These are phyloP conservation scores for Ptychobarbus kaznakovi DNA, from an alignment of 2,797 vertebrate species.

Conservation along the genomic window DNA sequence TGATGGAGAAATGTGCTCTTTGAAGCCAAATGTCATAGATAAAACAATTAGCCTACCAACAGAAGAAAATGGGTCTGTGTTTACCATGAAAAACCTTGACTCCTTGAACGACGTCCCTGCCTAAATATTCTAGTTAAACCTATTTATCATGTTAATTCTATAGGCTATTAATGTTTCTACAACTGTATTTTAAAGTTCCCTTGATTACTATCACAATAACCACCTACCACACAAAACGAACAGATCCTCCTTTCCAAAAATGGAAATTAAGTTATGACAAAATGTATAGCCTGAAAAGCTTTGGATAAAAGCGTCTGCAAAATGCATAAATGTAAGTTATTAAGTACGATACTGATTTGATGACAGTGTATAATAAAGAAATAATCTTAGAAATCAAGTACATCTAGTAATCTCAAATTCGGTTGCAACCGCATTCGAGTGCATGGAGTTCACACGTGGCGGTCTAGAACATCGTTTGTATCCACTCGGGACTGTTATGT, in stretches of 20 bases:
- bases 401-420: neutral
- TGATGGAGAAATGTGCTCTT: neutral
- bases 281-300: too few relatives aligned
- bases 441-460: conserved; percentile 42
- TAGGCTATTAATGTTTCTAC: neutral
- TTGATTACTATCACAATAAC: neutral
- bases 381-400: neutral
- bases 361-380: neutral
- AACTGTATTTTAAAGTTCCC: neutral
- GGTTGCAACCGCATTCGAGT: neutral
- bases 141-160: neutral
- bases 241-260: neutral
- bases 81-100: neutral
- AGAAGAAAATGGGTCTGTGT: neutral
- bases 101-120: neutral
- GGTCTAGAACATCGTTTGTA: neutral
- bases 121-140: neutral
- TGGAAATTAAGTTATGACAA: neutral
- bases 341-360: neutral
- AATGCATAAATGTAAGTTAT: too few relatives aligned
- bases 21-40: neutral
- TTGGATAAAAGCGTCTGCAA: too few relatives aligned
- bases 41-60: neutral
- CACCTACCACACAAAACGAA: neutral
- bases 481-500: conserved; percentile 52